phyloP scores from a whole-genome alignment of 2,113 vertebrate genomes.

The Euleptes europaea region DNA sequence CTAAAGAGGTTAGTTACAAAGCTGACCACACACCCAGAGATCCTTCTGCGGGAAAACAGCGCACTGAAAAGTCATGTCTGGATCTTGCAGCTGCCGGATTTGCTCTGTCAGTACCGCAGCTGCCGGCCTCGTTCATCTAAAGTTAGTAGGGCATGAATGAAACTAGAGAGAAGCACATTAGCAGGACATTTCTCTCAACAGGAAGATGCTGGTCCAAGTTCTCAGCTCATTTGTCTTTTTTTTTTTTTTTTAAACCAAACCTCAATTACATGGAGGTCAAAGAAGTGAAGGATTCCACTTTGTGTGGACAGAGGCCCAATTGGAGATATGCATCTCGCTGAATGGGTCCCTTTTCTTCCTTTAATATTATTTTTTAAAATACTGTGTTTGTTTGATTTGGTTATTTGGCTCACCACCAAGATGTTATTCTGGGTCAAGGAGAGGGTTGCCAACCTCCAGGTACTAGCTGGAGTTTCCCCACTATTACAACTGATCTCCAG shows the following conservation, averaged over 20 bases:
- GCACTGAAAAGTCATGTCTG: conserved; percentile 56
- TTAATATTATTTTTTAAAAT: neutral
- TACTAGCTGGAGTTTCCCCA: too few species aligned
- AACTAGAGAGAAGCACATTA: conserved; percentile 41
- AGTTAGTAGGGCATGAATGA: conserved; percentile 49
- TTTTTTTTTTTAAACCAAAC: conserved; percentile 11
- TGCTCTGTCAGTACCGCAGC: conserved; percentile 55
- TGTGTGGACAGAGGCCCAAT: neutral
- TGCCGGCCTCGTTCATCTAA: conserved; percentile 49
- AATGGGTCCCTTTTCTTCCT: neutral
- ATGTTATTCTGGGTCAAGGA: neutral
- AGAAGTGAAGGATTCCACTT: neutral
- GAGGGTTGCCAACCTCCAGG: too few species aligned
- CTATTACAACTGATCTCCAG: too few species aligned
- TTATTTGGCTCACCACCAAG: neutral
- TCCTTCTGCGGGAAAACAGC: conserved; percentile 52
- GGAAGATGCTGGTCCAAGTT: conserved; percentile 3
- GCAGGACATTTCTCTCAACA: neutral
- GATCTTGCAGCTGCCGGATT: conserved; percentile 60
- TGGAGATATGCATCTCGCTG: neutral
- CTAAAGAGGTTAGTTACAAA: conserved; percentile 70
- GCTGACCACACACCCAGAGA: conserved; percentile 27
- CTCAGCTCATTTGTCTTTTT: conserved; percentile 3
- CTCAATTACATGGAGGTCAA: conserved; percentile 14
- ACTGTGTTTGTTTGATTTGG: neutral